These are phyloP conservation scores for Sebastes diploproa DNA, from an alignment of 2,797 vertebrate genomes.

Conservation along the genomic window DNA sequence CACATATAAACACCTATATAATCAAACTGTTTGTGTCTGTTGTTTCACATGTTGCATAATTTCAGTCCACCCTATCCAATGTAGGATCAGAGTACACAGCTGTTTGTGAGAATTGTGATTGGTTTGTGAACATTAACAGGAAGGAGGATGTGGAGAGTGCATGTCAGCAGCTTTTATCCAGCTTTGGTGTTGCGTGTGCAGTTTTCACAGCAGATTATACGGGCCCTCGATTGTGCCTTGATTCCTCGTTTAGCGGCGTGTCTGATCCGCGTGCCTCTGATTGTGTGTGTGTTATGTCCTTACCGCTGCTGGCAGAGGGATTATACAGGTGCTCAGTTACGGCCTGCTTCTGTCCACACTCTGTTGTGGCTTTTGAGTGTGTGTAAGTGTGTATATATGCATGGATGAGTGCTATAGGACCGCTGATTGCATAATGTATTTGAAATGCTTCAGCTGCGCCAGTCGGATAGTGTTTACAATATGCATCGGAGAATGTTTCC, in stretches of 20 bases:
- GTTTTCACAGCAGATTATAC: conserved; percentile 42
- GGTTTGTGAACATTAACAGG: conserved; percentile 20
- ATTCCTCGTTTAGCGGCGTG: not conserved
- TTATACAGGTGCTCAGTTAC: conserved; percentile 33
- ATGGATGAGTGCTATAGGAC: not conserved
- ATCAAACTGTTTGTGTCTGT: not conserved
- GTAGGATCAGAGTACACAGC: conserved; percentile 24
- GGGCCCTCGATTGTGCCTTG: not conserved
- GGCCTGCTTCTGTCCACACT: conserved; percentile 1
- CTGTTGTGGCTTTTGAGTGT: not conserved
- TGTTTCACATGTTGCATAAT: conserved; percentile 5
- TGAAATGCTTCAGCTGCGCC: conserved; percentile 34
- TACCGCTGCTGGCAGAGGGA: not conserved
- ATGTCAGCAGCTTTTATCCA: conserved; percentile 29
- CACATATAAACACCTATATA: not conserved
- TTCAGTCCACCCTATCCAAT: not conserved
- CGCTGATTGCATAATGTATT: conserved; percentile 30
- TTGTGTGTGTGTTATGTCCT: conserved; percentile 14
- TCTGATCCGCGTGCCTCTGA: not conserved
- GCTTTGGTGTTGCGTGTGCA: conserved; percentile 17
- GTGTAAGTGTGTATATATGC: not conserved
- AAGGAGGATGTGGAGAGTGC: conserved; percentile 13
- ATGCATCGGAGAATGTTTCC: conserved; percentile 2
- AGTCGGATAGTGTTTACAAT: conserved; percentile 25
- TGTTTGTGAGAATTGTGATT: conserved; percentile 35